phyloP scores from a whole-genome alignment of 2,797 vertebrate genomes.

The Gouania willdenowi region DNA sequence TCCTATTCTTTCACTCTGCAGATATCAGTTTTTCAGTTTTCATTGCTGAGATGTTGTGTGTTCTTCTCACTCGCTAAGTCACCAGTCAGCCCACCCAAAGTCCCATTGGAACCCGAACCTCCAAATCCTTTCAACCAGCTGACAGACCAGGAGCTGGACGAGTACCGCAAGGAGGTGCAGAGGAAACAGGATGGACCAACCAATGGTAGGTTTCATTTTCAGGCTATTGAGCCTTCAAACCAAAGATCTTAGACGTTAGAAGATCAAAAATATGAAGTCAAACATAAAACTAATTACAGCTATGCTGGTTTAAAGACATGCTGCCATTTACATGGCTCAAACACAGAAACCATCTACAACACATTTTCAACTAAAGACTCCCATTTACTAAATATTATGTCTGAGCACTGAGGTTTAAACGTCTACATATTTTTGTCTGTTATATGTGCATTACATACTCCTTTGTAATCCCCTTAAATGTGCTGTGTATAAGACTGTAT shows the following conservation, averaged over 20 bases:
- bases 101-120: conserved; percentile 78
- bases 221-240: neutral
- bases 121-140: conserved; percentile 96
- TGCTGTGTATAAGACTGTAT: conserved; percentile 11
- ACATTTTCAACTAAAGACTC: too few relatives aligned
- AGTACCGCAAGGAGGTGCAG: conserved; percentile 93
- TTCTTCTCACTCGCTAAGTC: conserved; percentile 72
- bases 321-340: too few relatives aligned
- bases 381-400: too few relatives aligned
- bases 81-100: conserved; percentile 73
- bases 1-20: neutral
- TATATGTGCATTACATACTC: neutral
- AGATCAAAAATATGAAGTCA: too few relatives aligned
- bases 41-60: conserved; percentile 1
- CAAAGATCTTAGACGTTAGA: too few relatives aligned
- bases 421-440: neutral
- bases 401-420: neutral
- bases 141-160: conserved; percentile 93
- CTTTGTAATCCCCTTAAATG: conserved; percentile 4
- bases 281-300: too few relatives aligned
- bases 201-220: conserved; percentile 72
- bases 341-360: too few relatives aligned
- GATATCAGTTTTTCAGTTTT: too few relatives aligned
- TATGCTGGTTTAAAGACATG: too few relatives aligned
- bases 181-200: conserved; percentile 82